phyloP scores from a whole-genome alignment of 2,797 vertebrate genomes.

The Discoglossus pictus region DNA sequence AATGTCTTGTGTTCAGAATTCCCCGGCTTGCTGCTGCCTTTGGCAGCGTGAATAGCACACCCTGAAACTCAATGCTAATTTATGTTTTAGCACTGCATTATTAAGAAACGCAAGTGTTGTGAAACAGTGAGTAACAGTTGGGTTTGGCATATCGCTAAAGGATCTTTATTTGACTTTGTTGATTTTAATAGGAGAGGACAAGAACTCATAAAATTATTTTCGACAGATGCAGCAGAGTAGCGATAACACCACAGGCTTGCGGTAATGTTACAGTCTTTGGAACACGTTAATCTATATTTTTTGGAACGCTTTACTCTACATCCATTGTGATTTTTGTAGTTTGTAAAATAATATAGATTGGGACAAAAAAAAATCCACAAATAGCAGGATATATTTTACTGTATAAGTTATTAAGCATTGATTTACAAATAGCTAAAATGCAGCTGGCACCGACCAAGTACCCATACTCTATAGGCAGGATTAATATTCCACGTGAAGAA shows the following conservation, averaged over 20 bases:
- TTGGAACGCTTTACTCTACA: no score
- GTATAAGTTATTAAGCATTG: no score
- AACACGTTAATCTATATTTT: no score
- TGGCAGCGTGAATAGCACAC: constrained; percentile 28
- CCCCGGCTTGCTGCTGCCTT: constrained; percentile 23
- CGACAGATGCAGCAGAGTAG: constrained; percentile 10
- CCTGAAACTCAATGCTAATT: constrained; percentile 39
- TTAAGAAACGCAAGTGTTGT: constrained; percentile 28
- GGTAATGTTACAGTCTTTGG: neutral
- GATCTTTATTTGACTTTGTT: constrained; percentile 35
- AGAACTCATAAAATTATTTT: constrained; percentile 16
- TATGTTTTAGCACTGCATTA: constrained; percentile 25
- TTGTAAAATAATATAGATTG: no score
- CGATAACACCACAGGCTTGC: neutral
- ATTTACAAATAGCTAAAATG: no score
- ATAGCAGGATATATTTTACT: no score
- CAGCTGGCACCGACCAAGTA: no score
- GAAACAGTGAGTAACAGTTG: constrained; percentile 17
- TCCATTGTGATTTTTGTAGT: no score
- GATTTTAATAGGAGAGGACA: constrained; percentile 1
- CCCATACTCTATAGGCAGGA: no score
- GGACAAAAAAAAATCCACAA: no score
- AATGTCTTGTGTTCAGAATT: constrained; percentile 31
- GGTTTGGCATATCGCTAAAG: constrained; percentile 20
- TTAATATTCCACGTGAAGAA: no score